Evolutionary conservation across 2,113 vertebrate genomes (phyloP).

Genomic region (pig (Sus scrofa)): DNA sequence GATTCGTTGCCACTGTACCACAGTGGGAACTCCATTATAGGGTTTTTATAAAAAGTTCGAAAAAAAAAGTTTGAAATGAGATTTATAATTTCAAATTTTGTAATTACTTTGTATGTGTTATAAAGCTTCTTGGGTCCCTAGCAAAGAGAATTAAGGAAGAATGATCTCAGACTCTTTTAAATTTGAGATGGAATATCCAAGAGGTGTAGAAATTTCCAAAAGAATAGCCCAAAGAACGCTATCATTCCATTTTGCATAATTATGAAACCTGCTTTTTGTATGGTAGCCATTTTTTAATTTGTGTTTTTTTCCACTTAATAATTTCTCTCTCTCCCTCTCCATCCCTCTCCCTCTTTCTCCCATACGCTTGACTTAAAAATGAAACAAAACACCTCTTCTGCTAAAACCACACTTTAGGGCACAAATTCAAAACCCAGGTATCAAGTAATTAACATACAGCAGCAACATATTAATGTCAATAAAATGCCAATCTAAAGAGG

Average conservation of each 20-base stretch:
- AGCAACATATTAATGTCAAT: neutral
- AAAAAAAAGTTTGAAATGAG: neutral
- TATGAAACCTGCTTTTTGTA: neutral
- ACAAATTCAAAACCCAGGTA: constrained; percentile 19
- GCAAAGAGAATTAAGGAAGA: neutral
- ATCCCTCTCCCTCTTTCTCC: neutral
- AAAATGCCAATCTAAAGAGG: neutral
- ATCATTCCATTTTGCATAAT: neutral
- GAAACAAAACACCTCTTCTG: neutral
- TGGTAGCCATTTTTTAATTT: neutral
- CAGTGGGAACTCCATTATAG: too few species aligned
- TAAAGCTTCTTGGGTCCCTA: neutral
- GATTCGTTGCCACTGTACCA: too few species aligned
- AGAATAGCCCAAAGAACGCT: neutral
- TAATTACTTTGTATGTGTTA: neutral
- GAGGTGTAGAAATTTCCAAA: neutral
- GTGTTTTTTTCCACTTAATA: neutral
- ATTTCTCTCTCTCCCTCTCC: neutral
- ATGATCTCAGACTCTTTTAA: neutral
- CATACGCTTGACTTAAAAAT: neutral
- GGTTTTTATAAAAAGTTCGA: neutral
- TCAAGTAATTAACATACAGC: neutral
- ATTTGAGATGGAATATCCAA: neutral
- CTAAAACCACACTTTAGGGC: neutral
- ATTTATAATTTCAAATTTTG: neutral